A percentile compares a stretch with the other conserved stretches of the same genome.
Evolutionary conservation across 2,113 vertebrate species (phyloP).

Genomic region (Antigone vipio): DNA sequence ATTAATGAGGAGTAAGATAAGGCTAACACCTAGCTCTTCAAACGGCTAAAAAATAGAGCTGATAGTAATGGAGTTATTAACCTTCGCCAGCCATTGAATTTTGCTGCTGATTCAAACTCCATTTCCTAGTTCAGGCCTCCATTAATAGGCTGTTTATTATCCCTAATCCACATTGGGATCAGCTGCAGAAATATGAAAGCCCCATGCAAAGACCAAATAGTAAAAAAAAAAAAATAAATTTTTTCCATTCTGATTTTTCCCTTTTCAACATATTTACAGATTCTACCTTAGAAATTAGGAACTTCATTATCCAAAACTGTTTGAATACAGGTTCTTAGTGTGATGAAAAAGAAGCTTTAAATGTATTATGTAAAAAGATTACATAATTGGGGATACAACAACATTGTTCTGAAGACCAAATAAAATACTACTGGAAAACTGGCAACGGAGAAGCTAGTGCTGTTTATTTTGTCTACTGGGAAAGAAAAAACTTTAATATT

Average conservation of each 20-base stretch:
- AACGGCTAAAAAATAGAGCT: constrained; percentile 87
- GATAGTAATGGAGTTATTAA: constrained; percentile 99
- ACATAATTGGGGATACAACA: not conserved
- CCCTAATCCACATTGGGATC: constrained; percentile 78
- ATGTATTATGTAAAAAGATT: not conserved
- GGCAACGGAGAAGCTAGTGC: not conserved
- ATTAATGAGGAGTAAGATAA: constrained; percentile 98
- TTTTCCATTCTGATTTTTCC: constrained; percentile 5
- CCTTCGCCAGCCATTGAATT: constrained; percentile 80
- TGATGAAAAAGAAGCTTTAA: not conserved
- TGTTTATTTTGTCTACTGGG: not conserved
- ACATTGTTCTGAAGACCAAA: not conserved
- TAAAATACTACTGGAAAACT: not conserved
- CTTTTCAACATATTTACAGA: not conserved
- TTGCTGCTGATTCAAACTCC: constrained; percentile 73
- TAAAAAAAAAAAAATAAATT: not conserved
- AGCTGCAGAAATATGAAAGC: constrained; percentile 68
- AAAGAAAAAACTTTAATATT: not conserved
- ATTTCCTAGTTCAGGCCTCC: constrained; percentile 80
- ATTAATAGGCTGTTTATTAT: constrained; percentile 85
- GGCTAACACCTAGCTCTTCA: constrained; percentile 86
- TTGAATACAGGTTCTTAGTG: not conserved
- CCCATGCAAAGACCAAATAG: constrained; percentile 51
- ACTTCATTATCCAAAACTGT: not conserved
- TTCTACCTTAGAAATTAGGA: not conserved